Evolutionary conservation across 2,113 vertebrate species (phyloP), one percentile per base, ranked within the genome.

Genomic region (Prunella himalayana): DNA sequence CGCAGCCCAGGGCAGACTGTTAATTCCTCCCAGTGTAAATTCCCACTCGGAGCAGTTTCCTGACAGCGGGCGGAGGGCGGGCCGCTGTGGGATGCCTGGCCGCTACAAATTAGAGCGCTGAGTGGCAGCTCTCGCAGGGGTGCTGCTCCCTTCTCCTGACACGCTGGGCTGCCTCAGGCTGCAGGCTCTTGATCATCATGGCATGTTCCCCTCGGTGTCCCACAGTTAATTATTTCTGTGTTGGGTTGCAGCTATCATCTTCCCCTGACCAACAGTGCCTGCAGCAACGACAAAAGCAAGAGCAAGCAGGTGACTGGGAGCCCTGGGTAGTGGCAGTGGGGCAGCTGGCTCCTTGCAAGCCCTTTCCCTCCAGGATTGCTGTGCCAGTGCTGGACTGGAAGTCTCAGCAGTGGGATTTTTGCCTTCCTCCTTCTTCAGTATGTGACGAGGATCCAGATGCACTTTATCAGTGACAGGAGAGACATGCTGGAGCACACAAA

Each of bases 221-320:
- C 9, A 1, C 60, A 50, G 64, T 79, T 96, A 95, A 88, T 96
- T 94, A 86, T 66, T 79, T 69, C 90, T 94, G n/a, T 54, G 56
- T 71, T 82, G 37, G 68, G 65, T 64, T 93, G 90, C 60, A 61
- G 88, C 42, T 75, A 84, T 96, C 86, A 64, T 90, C 85, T 95
- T 94, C 90, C 47, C 35, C 63, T 15, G 71, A 57, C 30, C 84
- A 2, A 5, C 61, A 18, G 65, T 0, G 70, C 95, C 91, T 70
- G 85, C 39, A 65, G 94, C 92, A 25, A 91, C 0, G 30, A 45
- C 83, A 30, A 76, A 72, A 80, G 37, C 35, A 27, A 65, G 76
- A 80, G 31, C 35, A 22, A 61, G 78, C 50, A 51, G 93, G 78
- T 57, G 90, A 47, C 39, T 14, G 54, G 66, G 78, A 73, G 63